These are phyloP conservation scores for Eurois occulta DNA, from an alignment of 2,888 invertebrate genomes.

Conservation along the genomic window DNA sequence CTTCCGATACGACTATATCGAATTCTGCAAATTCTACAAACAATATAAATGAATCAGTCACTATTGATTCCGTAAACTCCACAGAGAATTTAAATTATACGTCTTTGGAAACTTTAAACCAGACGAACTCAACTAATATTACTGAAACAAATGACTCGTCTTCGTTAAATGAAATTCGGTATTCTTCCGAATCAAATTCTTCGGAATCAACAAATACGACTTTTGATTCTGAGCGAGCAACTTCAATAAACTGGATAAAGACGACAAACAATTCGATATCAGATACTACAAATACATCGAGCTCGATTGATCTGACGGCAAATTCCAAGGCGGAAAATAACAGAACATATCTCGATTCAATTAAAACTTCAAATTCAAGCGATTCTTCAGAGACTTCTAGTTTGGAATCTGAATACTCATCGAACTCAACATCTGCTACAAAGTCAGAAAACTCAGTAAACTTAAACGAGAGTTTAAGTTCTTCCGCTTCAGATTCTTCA, in stretches of 20 bases:
- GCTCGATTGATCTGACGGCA: slow-evolving; percentile 2
- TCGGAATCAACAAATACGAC: slow-evolving; percentile 25
- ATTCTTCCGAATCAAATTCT: slow-evolving; percentile 25
- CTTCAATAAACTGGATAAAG: slow-evolving; percentile 15
- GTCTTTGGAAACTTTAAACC: slow-evolving; percentile 20
- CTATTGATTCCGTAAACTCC: slow-evolving; percentile 27
- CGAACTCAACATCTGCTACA: slow-evolving; percentile 10
- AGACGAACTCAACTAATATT: slow-evolving; percentile 23
- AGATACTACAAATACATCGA: slow-evolving; percentile 33
- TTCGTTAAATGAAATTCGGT: not conserved
- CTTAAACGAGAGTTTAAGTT: slow-evolving; percentile 16
- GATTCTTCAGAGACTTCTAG: slow-evolving; percentile 27
- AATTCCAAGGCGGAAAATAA: slow-evolving; percentile 4
- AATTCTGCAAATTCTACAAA: slow-evolving; percentile 24
- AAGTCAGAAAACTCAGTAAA: slow-evolving; percentile 23
- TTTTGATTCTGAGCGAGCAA: slow-evolving; percentile 7
- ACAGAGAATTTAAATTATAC: slow-evolving; percentile 27
- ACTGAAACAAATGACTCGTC: slow-evolving; percentile 4
- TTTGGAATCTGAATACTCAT: slow-evolving; percentile 18
- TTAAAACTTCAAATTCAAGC: slow-evolving; percentile 18
- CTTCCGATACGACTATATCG: not conserved
- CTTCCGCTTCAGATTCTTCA: slow-evolving; percentile 12
- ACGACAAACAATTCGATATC: slow-evolving; percentile 18
- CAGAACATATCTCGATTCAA: not conserved
- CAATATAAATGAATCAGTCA: slow-evolving; percentile 2